These are phyloP conservation scores for Dryobates pubescens DNA, from an alignment of 2,797 vertebrate genomes.

Conservation along the genomic window DNA sequence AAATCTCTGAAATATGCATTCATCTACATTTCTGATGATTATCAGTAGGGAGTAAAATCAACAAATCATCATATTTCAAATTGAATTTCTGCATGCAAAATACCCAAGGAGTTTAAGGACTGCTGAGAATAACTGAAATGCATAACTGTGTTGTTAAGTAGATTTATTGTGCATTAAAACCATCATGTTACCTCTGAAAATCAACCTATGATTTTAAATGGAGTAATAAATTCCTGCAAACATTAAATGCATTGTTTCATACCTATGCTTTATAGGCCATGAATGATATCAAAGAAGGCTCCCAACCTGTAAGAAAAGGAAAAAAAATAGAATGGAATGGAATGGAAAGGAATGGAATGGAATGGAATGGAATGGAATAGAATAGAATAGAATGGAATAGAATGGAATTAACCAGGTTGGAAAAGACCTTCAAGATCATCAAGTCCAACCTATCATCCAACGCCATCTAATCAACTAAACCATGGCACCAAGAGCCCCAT, in stretches of 20 bases:
- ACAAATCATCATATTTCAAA: neutral
- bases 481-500: too few relatives aligned
- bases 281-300: neutral
- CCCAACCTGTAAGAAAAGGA: neutral
- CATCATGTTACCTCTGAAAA: neutral
- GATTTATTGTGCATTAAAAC: neutral
- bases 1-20: neutral
- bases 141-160: neutral
- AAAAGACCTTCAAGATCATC: too few relatives aligned
- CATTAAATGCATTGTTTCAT: neutral
- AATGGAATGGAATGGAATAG: too few relatives aligned
- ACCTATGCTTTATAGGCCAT: neutral
- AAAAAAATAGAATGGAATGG: too few relatives aligned
- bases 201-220: neutral
- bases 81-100: constrained; percentile 10
- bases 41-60: neutral
- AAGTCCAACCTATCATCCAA: too few relatives aligned
- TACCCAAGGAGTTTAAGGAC: neutral
- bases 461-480: too few relatives aligned
- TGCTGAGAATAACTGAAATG: constrained; percentile 32
- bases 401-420: too few relatives aligned
- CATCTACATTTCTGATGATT: neutral
- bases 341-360: too few relatives aligned
- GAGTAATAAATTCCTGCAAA: neutral
- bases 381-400: too few relatives aligned